Percentiles rank a stretch among this genome's conserved stretches.
These are phyloP conservation scores for Hydrozoanthus gracilis DNA, from an alignment of 92 coral and sea anemone species.

Conservation along the genomic window DNA sequence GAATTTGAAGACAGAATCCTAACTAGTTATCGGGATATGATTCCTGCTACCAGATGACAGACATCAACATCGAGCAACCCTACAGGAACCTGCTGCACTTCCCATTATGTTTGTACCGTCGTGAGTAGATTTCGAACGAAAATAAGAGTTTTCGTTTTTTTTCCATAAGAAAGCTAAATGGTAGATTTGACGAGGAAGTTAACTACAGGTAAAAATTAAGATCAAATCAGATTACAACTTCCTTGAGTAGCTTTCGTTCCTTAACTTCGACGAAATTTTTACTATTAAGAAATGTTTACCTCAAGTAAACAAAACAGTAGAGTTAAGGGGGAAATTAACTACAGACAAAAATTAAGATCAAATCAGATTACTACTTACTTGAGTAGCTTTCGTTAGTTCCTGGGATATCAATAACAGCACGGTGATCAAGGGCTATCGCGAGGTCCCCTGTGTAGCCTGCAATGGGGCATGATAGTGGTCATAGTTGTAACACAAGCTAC, in stretches of 20 bases:
- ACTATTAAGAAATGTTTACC: no score
- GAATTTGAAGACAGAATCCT: no score
- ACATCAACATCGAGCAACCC: no score
- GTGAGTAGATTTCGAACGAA: no score
- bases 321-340: neutral
- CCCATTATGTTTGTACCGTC: no score
- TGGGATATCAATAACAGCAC: neutral
- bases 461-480: neutral
- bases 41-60: no score
- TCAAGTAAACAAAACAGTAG: neutral
- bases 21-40: no score
- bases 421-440: conserved; percentile 36
- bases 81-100: no score
- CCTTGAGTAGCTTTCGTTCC: neutral
- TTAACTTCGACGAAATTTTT: no score
- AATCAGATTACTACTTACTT: conserved; percentile 3
- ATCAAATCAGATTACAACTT: neutral
- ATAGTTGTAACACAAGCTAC: neutral
- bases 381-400: conserved; percentile 10
- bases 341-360: neutral
- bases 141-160: neutral
- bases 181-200: neutral
- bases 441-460: conserved; percentile 41
- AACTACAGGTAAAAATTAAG: neutral
- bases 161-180: neutral